Conservation (phyloP, 2,797 vertebrate species). For the Diplodus puntazzo region DNA sequence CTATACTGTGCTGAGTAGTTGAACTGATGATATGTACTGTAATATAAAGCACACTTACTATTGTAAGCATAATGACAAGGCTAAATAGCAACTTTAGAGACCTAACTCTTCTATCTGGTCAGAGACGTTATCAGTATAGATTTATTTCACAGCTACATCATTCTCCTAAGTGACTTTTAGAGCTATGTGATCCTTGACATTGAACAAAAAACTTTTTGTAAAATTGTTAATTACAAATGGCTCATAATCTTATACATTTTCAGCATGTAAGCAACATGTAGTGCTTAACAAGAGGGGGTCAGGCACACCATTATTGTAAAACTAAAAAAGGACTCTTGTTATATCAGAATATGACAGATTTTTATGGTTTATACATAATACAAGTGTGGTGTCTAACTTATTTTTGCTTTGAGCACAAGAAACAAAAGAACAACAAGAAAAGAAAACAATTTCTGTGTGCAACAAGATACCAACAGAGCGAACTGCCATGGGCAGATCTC, state of each 20-base stretch:
- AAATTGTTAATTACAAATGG: slow-evolving; percentile 84
- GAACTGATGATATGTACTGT: slow-evolving; percentile 90
- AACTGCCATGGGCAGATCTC: slow-evolving; percentile 67
- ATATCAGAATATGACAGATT: slow-evolving; percentile 86
- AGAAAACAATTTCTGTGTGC: slow-evolving; percentile 74
- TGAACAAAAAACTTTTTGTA: slow-evolving; percentile 80
- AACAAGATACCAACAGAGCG: slow-evolving; percentile 75
- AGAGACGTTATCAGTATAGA: slow-evolving; percentile 89
- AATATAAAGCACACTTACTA: slow-evolving; percentile 96
- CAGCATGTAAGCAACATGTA: slow-evolving; percentile 87
- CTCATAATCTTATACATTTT: slow-evolving; percentile 87
- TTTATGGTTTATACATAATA: slow-evolving; percentile 96
- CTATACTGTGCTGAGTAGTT: slow-evolving; percentile 88
- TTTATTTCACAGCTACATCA: slow-evolving; percentile 92
- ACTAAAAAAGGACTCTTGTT: slow-evolving; percentile 90
- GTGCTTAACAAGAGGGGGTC: slow-evolving; percentile 86
- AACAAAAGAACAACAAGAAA: slow-evolving; percentile 70
- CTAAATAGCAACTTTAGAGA: slow-evolving; percentile 89
- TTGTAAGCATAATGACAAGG: slow-evolving; percentile 86
- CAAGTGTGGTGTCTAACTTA: slow-evolving; percentile 92
- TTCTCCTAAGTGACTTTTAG: slow-evolving; percentile 98
- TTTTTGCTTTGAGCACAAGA: slow-evolving; percentile 90
- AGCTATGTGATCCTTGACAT: slow-evolving; percentile 93
- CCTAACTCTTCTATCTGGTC: slow-evolving; percentile 87
- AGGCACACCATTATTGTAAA: slow-evolving; percentile 83